Conservation (phyloP, 2,113 vertebrate species). For the Prunella himalayana region DNA sequence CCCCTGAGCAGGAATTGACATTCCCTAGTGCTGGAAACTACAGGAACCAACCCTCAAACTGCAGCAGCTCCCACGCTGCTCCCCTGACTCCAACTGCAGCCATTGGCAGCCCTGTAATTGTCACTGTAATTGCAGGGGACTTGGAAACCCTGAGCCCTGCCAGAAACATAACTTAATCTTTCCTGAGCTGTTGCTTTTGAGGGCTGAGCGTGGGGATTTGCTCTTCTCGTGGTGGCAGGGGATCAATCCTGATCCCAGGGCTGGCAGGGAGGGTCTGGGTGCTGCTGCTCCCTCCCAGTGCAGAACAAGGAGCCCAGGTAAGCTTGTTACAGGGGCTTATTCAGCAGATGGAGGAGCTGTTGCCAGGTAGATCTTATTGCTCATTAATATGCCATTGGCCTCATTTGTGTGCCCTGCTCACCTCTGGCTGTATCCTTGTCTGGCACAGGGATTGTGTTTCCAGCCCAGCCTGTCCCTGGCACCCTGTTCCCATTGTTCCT, state of each 20-base stretch:
- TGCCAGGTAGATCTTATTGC: slow-evolving; percentile 37
- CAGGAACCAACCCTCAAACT: background rate
- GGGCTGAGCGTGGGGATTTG: background rate
- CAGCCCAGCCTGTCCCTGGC: background rate
- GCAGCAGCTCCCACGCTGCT: background rate
- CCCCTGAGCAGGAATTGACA: background rate
- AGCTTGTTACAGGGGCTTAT: slow-evolving; percentile 42
- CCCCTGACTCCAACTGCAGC: background rate
- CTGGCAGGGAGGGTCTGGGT: background rate
- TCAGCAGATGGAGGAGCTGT: slow-evolving; percentile 2
- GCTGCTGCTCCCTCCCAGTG: background rate
- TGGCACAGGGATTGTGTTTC: background rate
- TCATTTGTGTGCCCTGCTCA: background rate
- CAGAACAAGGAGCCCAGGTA: background rate
- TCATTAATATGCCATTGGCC: slow-evolving; percentile 42
- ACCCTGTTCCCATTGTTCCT: background rate
- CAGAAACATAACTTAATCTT: slow-evolving; percentile 13
- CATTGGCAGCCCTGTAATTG: background rate
- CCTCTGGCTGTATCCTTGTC: background rate
- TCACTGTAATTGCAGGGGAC: slow-evolving; percentile 16
- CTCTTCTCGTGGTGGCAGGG: background rate
- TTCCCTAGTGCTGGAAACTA: background rate
- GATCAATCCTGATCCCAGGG: background rate
- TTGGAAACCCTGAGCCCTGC: slow-evolving; percentile 4
- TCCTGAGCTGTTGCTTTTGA: background rate